Conservation (phyloP, 2,888 invertebrate species). For the Caenorhabditis auriculariae region DNA sequence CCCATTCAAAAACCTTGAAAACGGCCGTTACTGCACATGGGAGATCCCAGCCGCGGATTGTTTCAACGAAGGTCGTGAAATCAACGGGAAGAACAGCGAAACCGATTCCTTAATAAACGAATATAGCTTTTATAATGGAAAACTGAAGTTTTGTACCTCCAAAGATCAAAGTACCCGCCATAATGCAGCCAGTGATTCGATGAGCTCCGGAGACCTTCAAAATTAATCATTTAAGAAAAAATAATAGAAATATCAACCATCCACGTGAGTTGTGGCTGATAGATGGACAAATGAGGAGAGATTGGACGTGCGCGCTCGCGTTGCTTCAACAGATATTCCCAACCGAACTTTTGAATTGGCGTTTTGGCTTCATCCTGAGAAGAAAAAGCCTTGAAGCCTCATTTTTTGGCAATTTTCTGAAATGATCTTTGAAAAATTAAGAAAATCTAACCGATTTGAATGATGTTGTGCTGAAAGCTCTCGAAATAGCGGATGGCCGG, state of each 20-base stretch:
- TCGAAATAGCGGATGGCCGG: constrained; percentile 17
- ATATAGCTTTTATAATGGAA: not conserved
- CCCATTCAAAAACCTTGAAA: constrained; percentile 45
- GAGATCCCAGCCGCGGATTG: constrained; percentile 49
- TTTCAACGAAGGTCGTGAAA: constrained; percentile 59
- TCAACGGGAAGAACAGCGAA: constrained; percentile 59
- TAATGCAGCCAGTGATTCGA: constrained; percentile 59
- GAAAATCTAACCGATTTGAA: constrained; percentile 13
- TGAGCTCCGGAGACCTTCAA: constrained; percentile 55
- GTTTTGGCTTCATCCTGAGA: constrained; percentile 43
- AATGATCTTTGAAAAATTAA: too few relatives aligned
- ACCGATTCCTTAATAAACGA: constrained; percentile 32
- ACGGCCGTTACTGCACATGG: constrained; percentile 53
- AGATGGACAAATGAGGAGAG: constrained; percentile 62
- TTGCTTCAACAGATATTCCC: constrained; percentile 60
- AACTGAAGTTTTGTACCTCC: constrained; percentile 25
- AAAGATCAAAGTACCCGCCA: constrained; percentile 60
- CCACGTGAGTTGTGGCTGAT: constrained; percentile 63
- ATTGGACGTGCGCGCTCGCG: constrained; percentile 55
- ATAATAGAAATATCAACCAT: constrained; percentile 19
- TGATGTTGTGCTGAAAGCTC: constrained; percentile 20
- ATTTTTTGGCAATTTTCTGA: too few relatives aligned
- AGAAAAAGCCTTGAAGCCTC: too few relatives aligned
- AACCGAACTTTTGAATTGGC: constrained; percentile 58
- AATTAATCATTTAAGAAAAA: not conserved